These are phyloP conservation scores for Lycocorax pyrrhopterus DNA, from an alignment of 2,113 vertebrate species.

Conservation along the genomic window DNA sequence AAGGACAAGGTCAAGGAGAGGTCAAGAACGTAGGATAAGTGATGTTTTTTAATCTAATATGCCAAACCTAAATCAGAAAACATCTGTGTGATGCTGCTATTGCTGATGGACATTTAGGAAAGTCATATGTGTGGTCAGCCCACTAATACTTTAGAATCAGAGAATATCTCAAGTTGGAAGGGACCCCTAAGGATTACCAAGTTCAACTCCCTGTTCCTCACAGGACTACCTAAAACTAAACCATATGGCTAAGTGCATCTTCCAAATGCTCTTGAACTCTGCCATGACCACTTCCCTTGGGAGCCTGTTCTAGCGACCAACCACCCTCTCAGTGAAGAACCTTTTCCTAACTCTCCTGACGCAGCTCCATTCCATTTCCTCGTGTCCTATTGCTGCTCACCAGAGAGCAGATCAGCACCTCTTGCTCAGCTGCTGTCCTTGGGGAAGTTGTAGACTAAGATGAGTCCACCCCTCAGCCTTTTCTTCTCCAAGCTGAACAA, in stretches of 20 bases:
- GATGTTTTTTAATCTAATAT: background rate
- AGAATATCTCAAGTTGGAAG: background rate
- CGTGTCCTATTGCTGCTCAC: rapidly evolving
- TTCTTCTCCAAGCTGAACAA: background rate
- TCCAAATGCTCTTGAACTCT: background rate
- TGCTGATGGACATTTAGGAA: background rate
- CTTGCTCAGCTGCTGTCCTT: rapidly evolving
- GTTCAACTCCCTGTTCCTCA: background rate
- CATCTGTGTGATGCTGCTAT: background rate
- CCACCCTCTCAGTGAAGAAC: background rate
- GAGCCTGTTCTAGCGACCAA: background rate
- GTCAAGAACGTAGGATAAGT: background rate
- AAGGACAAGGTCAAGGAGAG: background rate
- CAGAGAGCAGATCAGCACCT: background rate
- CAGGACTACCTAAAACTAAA: background rate
- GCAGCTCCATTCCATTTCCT: background rate
- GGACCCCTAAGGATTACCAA: background rate
- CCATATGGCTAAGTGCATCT: background rate
- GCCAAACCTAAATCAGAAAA: background rate
- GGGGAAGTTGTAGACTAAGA: background rate
- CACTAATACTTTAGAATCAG: background rate
- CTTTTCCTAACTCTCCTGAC: background rate
- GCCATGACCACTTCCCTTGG: background rate
- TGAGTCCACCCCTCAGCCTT: background rate
- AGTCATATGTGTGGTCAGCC: background rate